Conservation (phyloP, 2,797 vertebrate genomes). For the Ibycter americanus region DNA sequence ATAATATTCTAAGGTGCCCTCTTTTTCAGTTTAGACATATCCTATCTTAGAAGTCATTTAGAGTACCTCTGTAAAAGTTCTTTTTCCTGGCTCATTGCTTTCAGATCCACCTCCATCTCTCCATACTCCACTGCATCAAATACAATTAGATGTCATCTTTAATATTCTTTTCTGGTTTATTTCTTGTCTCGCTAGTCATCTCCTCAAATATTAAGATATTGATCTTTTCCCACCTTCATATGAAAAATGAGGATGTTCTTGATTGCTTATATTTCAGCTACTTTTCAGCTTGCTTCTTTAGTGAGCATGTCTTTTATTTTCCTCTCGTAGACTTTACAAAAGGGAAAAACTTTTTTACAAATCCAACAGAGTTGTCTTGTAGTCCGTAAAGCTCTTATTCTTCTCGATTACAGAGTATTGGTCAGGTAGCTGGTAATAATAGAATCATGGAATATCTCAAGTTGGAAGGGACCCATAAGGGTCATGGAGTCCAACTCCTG, state of each 20-base stretch:
- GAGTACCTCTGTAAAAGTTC: neutral
- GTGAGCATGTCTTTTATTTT: neutral
- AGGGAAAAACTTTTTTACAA: neutral
- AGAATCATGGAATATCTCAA: neutral
- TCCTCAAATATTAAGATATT: neutral
- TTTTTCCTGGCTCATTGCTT: slow-evolving; percentile 20
- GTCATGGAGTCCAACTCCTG: neutral
- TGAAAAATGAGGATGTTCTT: neutral
- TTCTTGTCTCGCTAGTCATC: neutral
- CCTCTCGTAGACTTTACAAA: neutral
- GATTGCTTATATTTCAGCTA: neutral
- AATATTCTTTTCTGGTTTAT: slow-evolving; percentile 19
- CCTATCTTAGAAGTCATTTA: neutral
- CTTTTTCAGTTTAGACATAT: neutral
- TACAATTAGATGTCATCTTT: slow-evolving; percentile 22
- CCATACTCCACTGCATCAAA: neutral
- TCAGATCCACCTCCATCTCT: neutral
- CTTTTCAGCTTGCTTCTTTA: neutral
- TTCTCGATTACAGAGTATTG: neutral
- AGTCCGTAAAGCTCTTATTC: neutral
- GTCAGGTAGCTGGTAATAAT: neutral
- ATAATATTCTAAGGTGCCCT: neutral
- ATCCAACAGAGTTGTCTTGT: neutral
- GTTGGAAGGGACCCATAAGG: neutral
- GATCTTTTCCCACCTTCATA: neutral